Evolutionary conservation across 2,113 vertebrate genomes (phyloP).

Genomic region (Bettongia penicillata): DNA sequence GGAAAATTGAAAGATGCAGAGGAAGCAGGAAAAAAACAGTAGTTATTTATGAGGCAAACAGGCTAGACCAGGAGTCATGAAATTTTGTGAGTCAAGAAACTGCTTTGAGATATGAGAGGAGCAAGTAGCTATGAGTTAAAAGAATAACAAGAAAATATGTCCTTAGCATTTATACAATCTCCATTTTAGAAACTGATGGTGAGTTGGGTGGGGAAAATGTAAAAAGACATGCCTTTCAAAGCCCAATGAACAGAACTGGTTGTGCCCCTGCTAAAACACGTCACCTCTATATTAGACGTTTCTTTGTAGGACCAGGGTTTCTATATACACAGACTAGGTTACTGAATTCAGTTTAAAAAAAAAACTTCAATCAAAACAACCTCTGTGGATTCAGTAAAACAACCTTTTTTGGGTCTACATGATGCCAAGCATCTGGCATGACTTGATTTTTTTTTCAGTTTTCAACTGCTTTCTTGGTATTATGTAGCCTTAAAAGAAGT

Average conservation of each 20-base stretch:
- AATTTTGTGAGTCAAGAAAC: background rate
- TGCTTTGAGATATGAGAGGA: background rate
- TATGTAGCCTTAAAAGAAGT: constrained; percentile 3
- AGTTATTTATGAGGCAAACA: constrained; percentile 5
- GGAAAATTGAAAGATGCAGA: constrained; percentile 36
- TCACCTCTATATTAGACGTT: background rate
- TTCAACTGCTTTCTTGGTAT: constrained; percentile 11
- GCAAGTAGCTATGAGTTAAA: background rate
- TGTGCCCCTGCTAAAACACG: background rate
- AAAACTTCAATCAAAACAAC: background rate
- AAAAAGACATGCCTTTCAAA: background rate
- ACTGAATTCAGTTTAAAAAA: constrained; percentile 23
- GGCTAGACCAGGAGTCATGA: constrained; percentile 12
- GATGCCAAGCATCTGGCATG: background rate
- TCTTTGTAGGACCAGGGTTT: constrained; percentile 4
- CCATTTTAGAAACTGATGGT: background rate
- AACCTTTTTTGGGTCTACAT: background rate
- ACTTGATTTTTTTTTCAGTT: constrained; percentile 3
- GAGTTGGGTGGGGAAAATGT: background rate
- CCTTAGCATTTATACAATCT: background rate
- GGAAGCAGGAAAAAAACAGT: constrained; percentile 16
- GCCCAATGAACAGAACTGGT: background rate
- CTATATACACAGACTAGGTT: background rate
- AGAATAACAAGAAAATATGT: background rate
- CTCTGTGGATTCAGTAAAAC: background rate